phyloP scores from a whole-genome alignment of 1,140 invertebrate genomes.

The Pseudomyrmex flavicornis region DNA sequence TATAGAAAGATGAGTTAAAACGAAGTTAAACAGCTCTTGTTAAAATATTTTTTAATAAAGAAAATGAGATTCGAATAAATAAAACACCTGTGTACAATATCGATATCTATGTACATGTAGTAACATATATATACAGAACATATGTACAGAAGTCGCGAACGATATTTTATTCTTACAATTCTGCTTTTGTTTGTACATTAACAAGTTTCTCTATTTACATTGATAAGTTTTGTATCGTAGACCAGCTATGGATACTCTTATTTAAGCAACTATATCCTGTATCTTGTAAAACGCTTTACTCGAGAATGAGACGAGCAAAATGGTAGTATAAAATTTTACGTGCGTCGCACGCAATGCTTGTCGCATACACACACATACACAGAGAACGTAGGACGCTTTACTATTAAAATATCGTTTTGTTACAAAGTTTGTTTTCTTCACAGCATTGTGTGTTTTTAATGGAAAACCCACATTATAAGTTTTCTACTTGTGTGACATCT shows the following conservation, averaged over 20 bases:
- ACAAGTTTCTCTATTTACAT: constrained; percentile 72
- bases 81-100: constrained; percentile 6
- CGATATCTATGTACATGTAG: background rate
- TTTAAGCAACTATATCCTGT: constrained; percentile 17
- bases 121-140: too few relatives aligned
- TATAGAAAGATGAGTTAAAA: background rate
- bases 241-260: constrained; percentile 14
- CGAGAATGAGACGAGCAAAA: constrained; percentile 12
- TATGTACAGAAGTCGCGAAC: background rate
- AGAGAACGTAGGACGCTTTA: constrained; percentile 4
- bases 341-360: background rate
- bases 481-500: constrained; percentile 2
- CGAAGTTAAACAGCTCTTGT: background rate
- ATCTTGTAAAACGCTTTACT: constrained; percentile 67
- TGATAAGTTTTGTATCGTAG: constrained; percentile 29
- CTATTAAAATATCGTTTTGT: background rate
- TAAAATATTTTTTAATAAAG: background rate
- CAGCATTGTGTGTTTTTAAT: background rate
- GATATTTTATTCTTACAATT: constrained; percentile 64
- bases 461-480: background rate
- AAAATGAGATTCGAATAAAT: constrained; percentile 6
- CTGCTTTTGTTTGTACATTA: constrained; percentile 67
- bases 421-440: constrained; percentile 44
- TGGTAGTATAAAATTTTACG: constrained; percentile 62
- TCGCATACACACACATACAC: background rate